Percentiles rank a stretch among this genome's conserved stretches.
phyloP scores from a whole-genome alignment of 1,140 invertebrate genomes.

The Drosophila bipectinata region DNA sequence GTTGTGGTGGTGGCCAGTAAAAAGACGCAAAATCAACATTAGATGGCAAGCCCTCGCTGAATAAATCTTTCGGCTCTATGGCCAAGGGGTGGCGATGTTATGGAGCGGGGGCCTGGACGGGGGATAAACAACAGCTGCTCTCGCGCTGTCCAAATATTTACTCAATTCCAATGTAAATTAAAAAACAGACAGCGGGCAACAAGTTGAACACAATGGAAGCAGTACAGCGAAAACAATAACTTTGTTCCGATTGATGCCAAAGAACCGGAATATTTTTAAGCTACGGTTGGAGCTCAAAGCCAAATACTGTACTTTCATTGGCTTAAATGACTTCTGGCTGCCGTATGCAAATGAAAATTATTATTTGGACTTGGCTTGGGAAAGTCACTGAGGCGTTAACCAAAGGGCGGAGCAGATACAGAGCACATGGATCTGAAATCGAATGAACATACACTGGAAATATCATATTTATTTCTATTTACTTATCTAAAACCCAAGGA shows the following conservation, averaged over 20 bases:
- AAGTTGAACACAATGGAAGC: conserved; percentile 71
- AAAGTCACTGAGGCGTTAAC: conserved; percentile 59
- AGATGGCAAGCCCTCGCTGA: conserved; percentile 50
- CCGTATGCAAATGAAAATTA: conserved; percentile 45
- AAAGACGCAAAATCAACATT: conserved; percentile 79
- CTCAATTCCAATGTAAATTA: conserved; percentile 81
- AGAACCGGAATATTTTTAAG: conserved; percentile 3
- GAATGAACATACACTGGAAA: conserved; percentile 38
- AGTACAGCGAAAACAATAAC: conserved; percentile 38
- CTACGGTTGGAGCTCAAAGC: neutral
- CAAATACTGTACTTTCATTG: conserved; percentile 21
- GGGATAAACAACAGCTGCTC: conserved; percentile 40
- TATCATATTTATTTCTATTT: too few species aligned
- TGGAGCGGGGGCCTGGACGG: too few species aligned
- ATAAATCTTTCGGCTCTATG: conserved; percentile 57
- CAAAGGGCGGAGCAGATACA: conserved; percentile 39
- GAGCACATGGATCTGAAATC: conserved; percentile 31
- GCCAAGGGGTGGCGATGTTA: conserved; percentile 3
- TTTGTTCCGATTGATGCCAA: conserved; percentile 7
- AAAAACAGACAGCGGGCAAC: conserved; percentile 77
- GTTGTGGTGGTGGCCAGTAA: conserved; percentile 43
- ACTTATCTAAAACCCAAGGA: too few species aligned
- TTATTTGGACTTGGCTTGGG: conserved; percentile 8
- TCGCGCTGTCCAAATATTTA: conserved; percentile 76
- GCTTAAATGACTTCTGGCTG: conserved; percentile 23